Conservation (phyloP, 2,888 invertebrate genomes). For the Caenorhabditis imperialis region DNA sequence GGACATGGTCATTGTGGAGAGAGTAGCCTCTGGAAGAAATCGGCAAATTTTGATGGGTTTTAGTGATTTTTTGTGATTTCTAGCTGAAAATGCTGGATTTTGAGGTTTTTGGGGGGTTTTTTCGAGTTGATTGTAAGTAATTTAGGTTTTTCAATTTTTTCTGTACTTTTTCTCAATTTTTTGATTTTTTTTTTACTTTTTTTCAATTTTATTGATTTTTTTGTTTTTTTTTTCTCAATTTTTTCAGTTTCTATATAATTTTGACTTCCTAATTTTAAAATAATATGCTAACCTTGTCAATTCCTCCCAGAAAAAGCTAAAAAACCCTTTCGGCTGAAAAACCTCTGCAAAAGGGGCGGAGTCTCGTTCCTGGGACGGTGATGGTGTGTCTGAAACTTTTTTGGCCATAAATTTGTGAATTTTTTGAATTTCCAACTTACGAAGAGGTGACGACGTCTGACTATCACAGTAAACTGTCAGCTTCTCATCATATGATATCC, state of each 20-base stretch:
- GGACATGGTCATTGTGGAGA: slow-evolving; percentile 93
- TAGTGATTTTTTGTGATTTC: slow-evolving; percentile 2
- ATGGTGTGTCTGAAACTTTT: slow-evolving; percentile 43
- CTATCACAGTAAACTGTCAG: slow-evolving; percentile 55
- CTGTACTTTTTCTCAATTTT: not conserved
- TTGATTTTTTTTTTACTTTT: not conserved
- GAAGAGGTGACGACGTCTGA: slow-evolving; percentile 33
- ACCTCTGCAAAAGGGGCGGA: slow-evolving; percentile 23
- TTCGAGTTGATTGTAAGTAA: no score
- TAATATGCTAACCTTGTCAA: slow-evolving; percentile 75
- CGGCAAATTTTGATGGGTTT: no score
- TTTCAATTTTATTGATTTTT: not conserved
- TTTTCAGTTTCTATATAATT: no score
- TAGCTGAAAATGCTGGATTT: not conserved
- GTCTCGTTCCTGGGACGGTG: slow-evolving; percentile 35
- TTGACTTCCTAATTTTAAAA: no score
- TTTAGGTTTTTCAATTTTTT: slow-evolving; percentile 9
- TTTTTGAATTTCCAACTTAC: slow-evolving; percentile 16
- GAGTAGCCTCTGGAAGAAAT: slow-evolving; percentile 84
- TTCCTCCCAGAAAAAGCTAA: slow-evolving; percentile 72
- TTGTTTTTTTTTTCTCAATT: no score
- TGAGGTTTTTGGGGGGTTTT: not conserved
- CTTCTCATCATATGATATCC: slow-evolving; percentile 51
- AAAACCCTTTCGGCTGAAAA: slow-evolving; percentile 53
- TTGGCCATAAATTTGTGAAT: no score